Conservation (phyloP, 2,888 invertebrate species). For the Gastrophysa polygoni region DNA sequence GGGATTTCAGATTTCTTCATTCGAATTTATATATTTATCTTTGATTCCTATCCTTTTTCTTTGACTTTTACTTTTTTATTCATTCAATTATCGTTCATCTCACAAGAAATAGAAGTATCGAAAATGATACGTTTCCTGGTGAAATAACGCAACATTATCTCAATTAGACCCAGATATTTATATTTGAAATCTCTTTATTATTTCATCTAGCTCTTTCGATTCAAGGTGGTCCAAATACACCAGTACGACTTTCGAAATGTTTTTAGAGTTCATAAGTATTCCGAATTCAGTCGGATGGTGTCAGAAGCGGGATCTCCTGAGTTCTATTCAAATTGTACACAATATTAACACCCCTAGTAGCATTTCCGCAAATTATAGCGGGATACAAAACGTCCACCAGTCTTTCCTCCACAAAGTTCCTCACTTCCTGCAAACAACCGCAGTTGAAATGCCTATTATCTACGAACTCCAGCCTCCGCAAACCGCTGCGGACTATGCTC, state of each 20-base stretch:
- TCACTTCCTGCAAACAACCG: conserved; percentile 46
- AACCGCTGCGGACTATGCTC: conserved; percentile 30
- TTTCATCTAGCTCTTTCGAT: too few relatives aligned
- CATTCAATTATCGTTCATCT: too few relatives aligned
- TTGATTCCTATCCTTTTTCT: too few relatives aligned
- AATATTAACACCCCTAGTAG: conserved; percentile 38
- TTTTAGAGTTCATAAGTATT: neutral
- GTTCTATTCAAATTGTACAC: conserved; percentile 45
- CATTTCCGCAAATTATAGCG: conserved; percentile 45
- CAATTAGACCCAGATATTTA: too few relatives aligned
- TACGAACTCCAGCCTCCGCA: conserved; percentile 43
- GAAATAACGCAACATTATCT: too few relatives aligned
- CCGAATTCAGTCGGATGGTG: neutral
- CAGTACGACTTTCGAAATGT: neutral
- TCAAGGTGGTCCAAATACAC: too few relatives aligned
- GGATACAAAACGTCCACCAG: conserved; percentile 44
- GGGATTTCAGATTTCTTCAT: too few relatives aligned
- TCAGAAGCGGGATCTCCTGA: conserved; percentile 41
- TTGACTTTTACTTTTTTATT: too few relatives aligned
- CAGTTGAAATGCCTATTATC: conserved; percentile 47
- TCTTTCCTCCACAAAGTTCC: conserved; percentile 42
- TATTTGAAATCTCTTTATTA: too few relatives aligned
- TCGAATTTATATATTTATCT: too few relatives aligned
- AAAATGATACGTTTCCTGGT: too few relatives aligned
- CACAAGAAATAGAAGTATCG: too few relatives aligned